Evolutionary conservation across 2,888 invertebrate genomes (phyloP), one percentile per base, ranked within the genome.

Genomic region (Lepidocyrtoides sp.): DNA sequence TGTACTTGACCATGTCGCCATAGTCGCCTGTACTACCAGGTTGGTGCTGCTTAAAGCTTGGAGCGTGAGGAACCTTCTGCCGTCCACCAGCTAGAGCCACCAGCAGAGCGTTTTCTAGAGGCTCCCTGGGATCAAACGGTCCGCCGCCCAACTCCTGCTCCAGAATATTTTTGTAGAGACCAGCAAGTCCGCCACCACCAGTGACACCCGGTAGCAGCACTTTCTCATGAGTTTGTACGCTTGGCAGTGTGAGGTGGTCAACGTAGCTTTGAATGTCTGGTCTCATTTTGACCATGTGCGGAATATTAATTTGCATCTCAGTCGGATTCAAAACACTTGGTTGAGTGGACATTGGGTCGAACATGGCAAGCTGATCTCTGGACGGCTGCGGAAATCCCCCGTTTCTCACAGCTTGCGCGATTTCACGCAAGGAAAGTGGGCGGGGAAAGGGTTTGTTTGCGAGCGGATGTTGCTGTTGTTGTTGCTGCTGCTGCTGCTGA

Each of bases 341-440:
- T n/a, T 69, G 36, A 14, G 69, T n/a, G 2, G 69, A 2, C 69
- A 69, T 69, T 7, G 77, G 77, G n/a, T 77, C 77, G 2, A 17
- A 14, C 1, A 51, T n/a, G n/a, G n/a, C n/a, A n/a, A n/a, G 23
- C 8, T 48, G 51, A 23, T 77, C 77, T 23, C 77, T 44, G 51
- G 77, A 10, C 5, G 69, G 69, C 20, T 69, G 63, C 0, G 91
- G 81, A 72, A 87, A 91, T 20, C 81, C 54, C 4, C 91, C 91
- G 20, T 86, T 87, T 87, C 91, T 20, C 20, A 81, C 44, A 29
- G 91, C 91, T 44, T 81, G 82, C 14, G 91, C 91, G n/a, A 91
- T 44, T 26, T 79, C 79, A 17, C 91, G 7, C 0, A 91, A 57
- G 23, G 41, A 10, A 20, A 87, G 51, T 14, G 86, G 86, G 26